phyloP scores from a whole-genome alignment of 1,140 invertebrate species.

The Penaeus indicus region DNA sequence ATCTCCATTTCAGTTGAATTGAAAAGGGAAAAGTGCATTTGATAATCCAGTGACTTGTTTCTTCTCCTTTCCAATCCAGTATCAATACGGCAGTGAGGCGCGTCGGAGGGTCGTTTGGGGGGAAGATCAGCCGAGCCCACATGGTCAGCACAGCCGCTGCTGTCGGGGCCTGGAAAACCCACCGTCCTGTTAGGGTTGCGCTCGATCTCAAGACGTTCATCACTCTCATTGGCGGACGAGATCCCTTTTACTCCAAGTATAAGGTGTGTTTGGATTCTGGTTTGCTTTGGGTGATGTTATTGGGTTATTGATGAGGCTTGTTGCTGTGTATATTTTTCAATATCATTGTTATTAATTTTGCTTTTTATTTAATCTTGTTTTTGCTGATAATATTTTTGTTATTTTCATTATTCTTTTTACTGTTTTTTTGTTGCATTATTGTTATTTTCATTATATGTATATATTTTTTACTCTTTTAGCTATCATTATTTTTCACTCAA shows the following conservation, averaged over 20 bases:
- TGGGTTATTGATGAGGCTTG: not conserved
- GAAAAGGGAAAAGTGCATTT: not conserved
- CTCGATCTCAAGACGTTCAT: conserved; percentile 53
- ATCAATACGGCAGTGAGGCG: conserved; percentile 60
- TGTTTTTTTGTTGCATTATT: too few relatives aligned
- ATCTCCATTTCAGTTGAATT: too few relatives aligned
- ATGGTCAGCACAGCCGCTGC: conserved; percentile 46
- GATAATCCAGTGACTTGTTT: not conserved
- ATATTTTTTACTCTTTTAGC: not conserved
- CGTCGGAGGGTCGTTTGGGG: conserved; percentile 65
- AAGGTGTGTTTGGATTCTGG: conserved; percentile 30
- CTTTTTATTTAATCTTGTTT: too few relatives aligned
- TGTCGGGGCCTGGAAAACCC: conserved; percentile 43
- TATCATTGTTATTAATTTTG: conserved; percentile 45
- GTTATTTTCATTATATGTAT: not conserved
- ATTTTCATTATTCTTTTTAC: too few relatives aligned
- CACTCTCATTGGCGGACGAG: conserved; percentile 39
- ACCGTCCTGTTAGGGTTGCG: conserved; percentile 51
- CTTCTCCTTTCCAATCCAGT: conserved; percentile 34
- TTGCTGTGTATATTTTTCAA: not conserved
- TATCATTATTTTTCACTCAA: not conserved
- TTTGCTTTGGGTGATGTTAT: not conserved
- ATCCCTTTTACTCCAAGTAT: conserved; percentile 48
- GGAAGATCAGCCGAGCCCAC: conserved; percentile 50
- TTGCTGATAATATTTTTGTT: too few relatives aligned